phyloP scores from a whole-genome alignment of 2,888 invertebrate genomes.

The Proisotoma minuta region DNA sequence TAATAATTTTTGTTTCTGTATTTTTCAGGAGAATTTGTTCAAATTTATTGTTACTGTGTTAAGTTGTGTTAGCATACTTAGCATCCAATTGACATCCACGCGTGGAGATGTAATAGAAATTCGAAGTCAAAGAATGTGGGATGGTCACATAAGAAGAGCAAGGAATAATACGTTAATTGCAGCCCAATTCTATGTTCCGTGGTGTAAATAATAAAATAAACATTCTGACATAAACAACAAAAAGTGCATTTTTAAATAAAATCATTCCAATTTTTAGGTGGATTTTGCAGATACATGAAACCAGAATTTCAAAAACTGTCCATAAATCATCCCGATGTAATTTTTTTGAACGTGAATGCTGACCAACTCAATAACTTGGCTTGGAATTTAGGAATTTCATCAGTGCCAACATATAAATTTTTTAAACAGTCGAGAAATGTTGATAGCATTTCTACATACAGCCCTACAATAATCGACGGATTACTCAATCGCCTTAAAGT shows the following conservation, averaged over 20 bases:
- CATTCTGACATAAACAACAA: not conserved
- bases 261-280: not conserved
- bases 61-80: no score
- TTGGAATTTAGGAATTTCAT: not conserved
- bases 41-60: no score
- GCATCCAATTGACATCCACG: no score
- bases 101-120: not conserved
- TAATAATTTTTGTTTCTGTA: no score
- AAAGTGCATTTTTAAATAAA: not conserved
- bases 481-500: conserved; percentile 1
- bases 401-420: conserved; percentile 8
- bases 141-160: not conserved
- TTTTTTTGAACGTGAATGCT: conserved; percentile 2
- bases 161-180: not conserved
- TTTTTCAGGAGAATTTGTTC: no score
- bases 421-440: not conserved
- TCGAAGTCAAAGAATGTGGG: not conserved
- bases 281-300: conserved; percentile 7
- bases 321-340: not conserved
- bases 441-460: not conserved
- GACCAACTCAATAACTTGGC: not conserved
- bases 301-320: not conserved
- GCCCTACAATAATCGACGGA: not conserved
- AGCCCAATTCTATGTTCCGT: not conserved
- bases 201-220: not conserved